phyloP scores from a whole-genome alignment of 2,113 vertebrate species.

The Nesoenas mayeri region DNA sequence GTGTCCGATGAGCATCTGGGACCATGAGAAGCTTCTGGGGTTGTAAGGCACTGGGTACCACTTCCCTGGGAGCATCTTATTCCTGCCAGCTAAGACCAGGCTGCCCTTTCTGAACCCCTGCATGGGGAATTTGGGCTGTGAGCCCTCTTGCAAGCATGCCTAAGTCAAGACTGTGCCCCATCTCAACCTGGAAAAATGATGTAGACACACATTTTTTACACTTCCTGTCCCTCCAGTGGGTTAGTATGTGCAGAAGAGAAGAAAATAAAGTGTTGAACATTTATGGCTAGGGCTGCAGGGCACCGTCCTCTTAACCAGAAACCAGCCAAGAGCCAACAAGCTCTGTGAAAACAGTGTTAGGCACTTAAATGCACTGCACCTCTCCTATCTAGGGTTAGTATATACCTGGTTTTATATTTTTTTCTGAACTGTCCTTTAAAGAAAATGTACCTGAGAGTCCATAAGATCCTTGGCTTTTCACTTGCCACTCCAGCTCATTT shows the following conservation, averaged over 20 bases:
- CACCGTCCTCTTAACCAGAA: not conserved
- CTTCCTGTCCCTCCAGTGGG: not conserved
- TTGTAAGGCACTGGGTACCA: not conserved
- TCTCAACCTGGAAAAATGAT: rapidly evolving
- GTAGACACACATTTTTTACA: not conserved
- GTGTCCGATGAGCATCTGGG: not conserved
- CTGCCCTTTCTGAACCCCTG: not conserved
- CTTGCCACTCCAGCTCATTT: constrained; percentile 76
- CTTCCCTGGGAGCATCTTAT: not conserved
- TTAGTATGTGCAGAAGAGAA: not conserved
- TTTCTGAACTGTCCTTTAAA: not conserved
- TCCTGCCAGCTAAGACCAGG: not conserved
- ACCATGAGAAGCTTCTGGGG: not conserved
- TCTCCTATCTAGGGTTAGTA: not conserved
- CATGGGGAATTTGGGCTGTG: rapidly evolving
- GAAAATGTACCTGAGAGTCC: constrained; percentile 77
- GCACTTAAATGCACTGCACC: too few relatives aligned
- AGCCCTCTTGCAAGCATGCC: not conserved
- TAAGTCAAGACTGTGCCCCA: not conserved
- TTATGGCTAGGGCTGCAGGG: not conserved
- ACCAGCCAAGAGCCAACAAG: not conserved
- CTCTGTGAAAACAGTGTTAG: not conserved
- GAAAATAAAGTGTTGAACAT: not conserved
- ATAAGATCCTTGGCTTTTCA: constrained; percentile 60
- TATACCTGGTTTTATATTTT: not conserved